These are phyloP conservation scores for Indicator maculatus DNA, from an alignment of 2,113 vertebrate genomes.

Conservation along the genomic window DNA sequence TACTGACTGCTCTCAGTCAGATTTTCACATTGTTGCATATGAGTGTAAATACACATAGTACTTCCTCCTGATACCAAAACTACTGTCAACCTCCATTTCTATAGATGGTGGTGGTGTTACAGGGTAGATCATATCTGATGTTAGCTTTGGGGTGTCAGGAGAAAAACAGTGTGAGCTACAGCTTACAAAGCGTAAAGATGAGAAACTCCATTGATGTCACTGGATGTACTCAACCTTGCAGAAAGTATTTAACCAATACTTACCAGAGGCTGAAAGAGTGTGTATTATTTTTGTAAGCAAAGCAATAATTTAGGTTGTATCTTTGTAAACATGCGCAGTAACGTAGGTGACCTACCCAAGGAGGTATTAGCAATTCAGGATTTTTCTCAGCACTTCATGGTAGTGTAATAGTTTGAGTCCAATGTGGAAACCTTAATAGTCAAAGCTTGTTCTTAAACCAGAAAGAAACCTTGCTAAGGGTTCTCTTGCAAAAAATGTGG, in stretches of 20 bases:
- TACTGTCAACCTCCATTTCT: background rate
- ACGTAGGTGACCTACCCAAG: background rate
- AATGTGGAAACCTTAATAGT: background rate
- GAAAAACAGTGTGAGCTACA: background rate
- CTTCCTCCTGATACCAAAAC: background rate
- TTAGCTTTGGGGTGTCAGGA: background rate
- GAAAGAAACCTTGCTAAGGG: background rate
- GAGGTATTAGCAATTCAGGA: background rate
- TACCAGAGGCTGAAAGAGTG: background rate
- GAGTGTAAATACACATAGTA: background rate
- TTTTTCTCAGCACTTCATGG: background rate
- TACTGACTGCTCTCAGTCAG: background rate
- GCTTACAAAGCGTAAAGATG: background rate
- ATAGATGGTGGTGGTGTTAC: background rate
- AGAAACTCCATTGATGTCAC: background rate
- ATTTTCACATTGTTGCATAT: background rate
- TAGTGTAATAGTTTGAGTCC: background rate
- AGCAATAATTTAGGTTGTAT: background rate
- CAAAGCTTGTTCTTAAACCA: background rate
- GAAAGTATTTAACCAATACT: background rate
- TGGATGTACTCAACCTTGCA: background rate
- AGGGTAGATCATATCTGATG: background rate
- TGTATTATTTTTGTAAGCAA: conserved; percentile 23
- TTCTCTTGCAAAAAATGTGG: background rate
- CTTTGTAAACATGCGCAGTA: background rate